phyloP scores from a whole-genome alignment of 2,888 invertebrate species.

The Ferrisia virgata region DNA sequence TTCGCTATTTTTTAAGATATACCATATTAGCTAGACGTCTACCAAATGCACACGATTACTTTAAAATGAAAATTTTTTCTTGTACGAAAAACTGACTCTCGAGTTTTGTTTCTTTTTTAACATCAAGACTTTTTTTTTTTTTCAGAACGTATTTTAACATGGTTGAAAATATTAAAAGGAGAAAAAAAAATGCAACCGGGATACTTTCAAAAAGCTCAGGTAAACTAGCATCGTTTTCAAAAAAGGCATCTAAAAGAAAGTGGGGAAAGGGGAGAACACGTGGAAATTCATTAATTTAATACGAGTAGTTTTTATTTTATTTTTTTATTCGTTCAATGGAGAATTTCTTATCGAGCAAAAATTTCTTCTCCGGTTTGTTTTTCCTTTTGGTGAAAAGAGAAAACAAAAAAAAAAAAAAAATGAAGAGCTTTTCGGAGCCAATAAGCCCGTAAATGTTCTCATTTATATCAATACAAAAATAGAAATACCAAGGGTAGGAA shows the following conservation, averaged over 20 bases:
- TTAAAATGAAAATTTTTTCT: conserved; percentile 10
- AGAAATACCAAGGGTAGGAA: conserved; percentile 28
- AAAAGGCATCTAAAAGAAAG: no score
- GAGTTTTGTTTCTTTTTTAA: no score
- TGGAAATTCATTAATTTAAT: conserved; percentile 2
- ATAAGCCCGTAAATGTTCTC: conserved; percentile 46
- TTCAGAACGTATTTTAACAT: no score
- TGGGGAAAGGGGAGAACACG: not conserved
- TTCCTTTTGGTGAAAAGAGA: conserved; percentile 22
- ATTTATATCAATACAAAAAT: conserved; percentile 45
- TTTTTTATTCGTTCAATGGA: not conserved
- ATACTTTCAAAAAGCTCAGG: not conserved
- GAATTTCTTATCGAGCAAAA: not conserved
- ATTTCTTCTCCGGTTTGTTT: not conserved
- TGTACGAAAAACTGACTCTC: not conserved
- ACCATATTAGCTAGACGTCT: no score
- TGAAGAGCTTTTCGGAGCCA: conserved; percentile 43
- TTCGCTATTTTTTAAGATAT: not conserved
- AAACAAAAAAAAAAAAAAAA: conserved; percentile 37
- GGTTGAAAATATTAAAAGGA: no score
- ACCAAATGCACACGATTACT: not conserved
- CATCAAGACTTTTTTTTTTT: no score
- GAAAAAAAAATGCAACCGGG: not conserved
- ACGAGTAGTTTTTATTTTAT: no score
- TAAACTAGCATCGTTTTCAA: not conserved